A percentile compares a stretch with the other conserved stretches of the same genome.
Evolutionary conservation across 2,888 invertebrate species (phyloP).

Genomic region (Cerceris ruficornis): DNA sequence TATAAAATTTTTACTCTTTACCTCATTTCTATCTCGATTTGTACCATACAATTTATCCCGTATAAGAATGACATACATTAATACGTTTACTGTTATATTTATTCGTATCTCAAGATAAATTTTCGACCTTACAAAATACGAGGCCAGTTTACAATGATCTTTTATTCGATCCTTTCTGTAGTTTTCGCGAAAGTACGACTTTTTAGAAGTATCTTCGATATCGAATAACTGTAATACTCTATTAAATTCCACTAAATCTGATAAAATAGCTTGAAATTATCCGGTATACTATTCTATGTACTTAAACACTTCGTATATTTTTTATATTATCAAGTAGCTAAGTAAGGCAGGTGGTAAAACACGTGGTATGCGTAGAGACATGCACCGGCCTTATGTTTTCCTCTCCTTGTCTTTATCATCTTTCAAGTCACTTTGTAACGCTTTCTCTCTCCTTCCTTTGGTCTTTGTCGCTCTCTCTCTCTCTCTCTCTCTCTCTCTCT

Average conservation of each 20-base stretch:
- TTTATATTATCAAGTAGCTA: conserved; percentile 47
- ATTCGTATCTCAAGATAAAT: too few relatives aligned
- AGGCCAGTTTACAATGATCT: not conserved
- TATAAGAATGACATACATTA: too few relatives aligned
- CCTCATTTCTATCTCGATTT: not conserved
- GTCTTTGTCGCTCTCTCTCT: conserved; percentile 2
- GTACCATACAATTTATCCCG: too few relatives aligned
- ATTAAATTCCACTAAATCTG: too few relatives aligned
- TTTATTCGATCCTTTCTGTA: not conserved
- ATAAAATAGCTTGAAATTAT: not conserved
- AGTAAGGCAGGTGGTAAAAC: conserved; percentile 63
- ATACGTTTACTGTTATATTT: too few relatives aligned
- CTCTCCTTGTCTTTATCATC: conserved; percentile 34
- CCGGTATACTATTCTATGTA: conserved; percentile 11
- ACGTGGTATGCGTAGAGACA: conserved; percentile 62
- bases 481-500: conserved; percentile 18
- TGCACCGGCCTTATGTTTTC: conserved; percentile 48
- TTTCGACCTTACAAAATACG: not conserved
- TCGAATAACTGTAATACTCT: too few relatives aligned
- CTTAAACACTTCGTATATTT: conserved; percentile 41
- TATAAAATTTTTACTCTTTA: not conserved
- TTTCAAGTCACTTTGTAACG: conserved; percentile 29
- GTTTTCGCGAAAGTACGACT: not conserved
- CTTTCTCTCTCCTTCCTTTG: conserved; percentile 2
- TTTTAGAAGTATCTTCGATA: too few relatives aligned